Percentiles rank a stretch among this genome's conserved stretches.
These are phyloP conservation scores for Empidonax traillii DNA, from an alignment of 2,113 vertebrate genomes.

Conservation along the genomic window DNA sequence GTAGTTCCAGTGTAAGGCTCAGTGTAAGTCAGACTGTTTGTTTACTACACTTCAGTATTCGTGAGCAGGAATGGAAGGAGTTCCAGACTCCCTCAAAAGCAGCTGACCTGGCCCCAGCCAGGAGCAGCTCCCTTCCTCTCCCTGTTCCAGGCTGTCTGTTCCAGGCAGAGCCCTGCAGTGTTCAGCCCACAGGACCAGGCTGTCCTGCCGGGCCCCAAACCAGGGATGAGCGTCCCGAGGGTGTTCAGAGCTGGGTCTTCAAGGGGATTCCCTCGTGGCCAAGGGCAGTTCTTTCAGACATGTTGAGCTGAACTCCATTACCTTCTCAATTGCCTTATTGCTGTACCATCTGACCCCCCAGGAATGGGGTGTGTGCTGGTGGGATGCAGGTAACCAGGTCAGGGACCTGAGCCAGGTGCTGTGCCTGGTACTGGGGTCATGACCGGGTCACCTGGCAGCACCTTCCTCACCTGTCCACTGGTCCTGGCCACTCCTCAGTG, in stretches of 20 bases:
- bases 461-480: constrained; percentile 2
- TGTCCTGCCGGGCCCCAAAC: not conserved
- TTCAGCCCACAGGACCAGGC: not conserved
- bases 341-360: not conserved
- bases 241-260: not conserved
- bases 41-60: constrained; percentile 11
- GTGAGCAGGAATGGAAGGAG: not conserved
- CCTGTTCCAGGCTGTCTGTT: not conserved
- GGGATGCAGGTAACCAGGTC: not conserved
- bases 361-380: not conserved
- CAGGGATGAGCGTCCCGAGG: not conserved
- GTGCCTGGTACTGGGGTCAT: not conserved
- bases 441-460: not conserved
- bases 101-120: fast-evolving
- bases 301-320: not conserved
- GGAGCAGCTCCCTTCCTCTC: not conserved
- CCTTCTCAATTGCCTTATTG: not conserved
- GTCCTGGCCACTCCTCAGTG: constrained; percentile 16
- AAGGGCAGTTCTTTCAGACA: not conserved
- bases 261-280: not conserved
- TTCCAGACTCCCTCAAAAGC: not conserved
- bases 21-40: not conserved
- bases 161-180: not conserved
- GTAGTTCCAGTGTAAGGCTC: not conserved
- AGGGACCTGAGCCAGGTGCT: not conserved